Conservation (phyloP, 64 coral and sea anemone genomes). For the Anthopleura sola region DNA sequence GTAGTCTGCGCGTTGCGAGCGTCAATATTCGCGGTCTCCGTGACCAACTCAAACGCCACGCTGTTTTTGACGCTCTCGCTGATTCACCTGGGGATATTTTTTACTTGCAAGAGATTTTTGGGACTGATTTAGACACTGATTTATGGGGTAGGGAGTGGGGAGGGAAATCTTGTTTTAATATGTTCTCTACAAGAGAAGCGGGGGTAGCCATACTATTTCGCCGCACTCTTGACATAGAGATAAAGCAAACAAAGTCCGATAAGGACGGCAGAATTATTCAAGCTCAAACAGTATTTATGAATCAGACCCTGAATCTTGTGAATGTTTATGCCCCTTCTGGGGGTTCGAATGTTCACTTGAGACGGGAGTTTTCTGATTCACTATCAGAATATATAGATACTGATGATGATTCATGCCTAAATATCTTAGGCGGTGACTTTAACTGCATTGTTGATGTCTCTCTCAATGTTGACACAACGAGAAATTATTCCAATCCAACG, state of each 20-base stretch:
- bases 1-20: no score
- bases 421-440: background rate
- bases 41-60: no score
- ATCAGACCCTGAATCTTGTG: background rate
- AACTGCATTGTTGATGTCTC: background rate
- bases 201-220: background rate
- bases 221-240: background rate
- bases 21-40: no score
- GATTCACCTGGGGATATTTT: no score
- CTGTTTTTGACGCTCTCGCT: no score
- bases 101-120: background rate
- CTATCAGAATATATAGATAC: background rate
- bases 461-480: no score
- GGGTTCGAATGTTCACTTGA: background rate
- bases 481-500: background rate
- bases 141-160: background rate
- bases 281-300: background rate
- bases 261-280: background rate
- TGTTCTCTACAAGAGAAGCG: constrained; percentile 2
- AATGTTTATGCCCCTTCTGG: constrained; percentile 7
- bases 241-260: background rate
- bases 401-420: background rate
- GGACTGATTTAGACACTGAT: background rate
- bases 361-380: background rate
- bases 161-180: background rate